Percentiles rank a stretch among this genome's conserved stretches.
Evolutionary conservation across 2,113 vertebrate species (phyloP).

Genomic region (Petroica traversi): DNA sequence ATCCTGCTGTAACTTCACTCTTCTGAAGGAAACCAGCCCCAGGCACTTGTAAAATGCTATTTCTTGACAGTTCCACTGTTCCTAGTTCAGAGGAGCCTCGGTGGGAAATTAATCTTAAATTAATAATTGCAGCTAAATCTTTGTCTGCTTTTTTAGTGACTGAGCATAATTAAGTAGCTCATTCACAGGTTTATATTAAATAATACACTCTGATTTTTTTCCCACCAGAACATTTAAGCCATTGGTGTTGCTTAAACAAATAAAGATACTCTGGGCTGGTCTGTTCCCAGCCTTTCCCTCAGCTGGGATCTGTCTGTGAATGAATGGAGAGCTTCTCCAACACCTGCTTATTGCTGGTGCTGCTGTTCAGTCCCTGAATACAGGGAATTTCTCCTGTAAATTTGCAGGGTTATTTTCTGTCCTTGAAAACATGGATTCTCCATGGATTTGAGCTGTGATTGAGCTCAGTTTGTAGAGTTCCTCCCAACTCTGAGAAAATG

Average conservation of each 20-base stretch:
- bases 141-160: background rate
- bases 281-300: background rate
- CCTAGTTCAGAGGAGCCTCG: background rate
- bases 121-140: background rate
- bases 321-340: background rate
- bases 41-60: background rate
- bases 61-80: background rate
- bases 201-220: background rate
- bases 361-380: background rate
- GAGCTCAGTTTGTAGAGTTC: background rate
- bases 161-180: background rate
- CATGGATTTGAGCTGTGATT: background rate
- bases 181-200: background rate
- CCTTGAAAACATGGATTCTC: background rate
- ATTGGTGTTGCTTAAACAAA: background rate
- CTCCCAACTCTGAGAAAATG: background rate
- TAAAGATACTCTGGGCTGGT: background rate
- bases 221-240: background rate
- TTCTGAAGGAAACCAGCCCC: rapidly evolving
- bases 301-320: background rate
- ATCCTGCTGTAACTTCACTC: background rate
- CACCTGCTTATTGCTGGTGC: background rate
- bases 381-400: background rate
- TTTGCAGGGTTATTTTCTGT: background rate
- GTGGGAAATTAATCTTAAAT: background rate